Base-by-base conservation (phyloP, 2,113 vertebrate genomes). In the Oncorhynchus mykiss region DNA sequence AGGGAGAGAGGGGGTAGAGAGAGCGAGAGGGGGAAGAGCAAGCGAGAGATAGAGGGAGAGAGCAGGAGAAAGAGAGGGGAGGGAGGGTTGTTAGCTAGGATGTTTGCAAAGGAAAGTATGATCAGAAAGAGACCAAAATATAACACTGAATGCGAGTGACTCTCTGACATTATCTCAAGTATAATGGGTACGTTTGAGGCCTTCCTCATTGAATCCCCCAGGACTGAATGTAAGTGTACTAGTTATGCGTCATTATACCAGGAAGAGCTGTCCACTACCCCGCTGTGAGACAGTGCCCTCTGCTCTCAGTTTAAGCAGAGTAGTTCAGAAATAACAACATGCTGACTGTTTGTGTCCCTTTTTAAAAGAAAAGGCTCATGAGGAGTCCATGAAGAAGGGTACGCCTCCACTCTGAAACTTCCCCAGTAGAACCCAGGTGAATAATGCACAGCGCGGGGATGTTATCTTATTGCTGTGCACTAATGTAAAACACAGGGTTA, bases 141-240 rank as follows among this genome's bases (percentile, higher is more conserved):
- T 71, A 83, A 89, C 82, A 82, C 77, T 89, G 83, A 93, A 95
- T 90, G 91, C 88, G 92, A 94, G 94, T 94, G 95, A 94, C 95
- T 94, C 93, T 88, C 92, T 96, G 95, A 94, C 95, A 97, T 95
- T 93, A 92, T 90, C 92, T 85, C 87, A 92, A 91, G 94, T 94
- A 91, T 95, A 98, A 98, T 97, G 94, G 94, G 92, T 85, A 86
- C 79, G 86, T 93, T 94, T 92, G 93, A 90, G 93, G 92, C 89
- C 85, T 85, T 89, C 91, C 93, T 94, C 91, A 92, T 89, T 85
- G 92, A 92, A 92, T 91, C 87, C 92, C 89, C 89, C 89, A 85
- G 89, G 92, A 93, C 90, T 91, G 95, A 96, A 95, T 95, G 94
- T 94, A 88, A 92, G 93, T 90, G 87, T 83, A 71, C 87, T 86